These are phyloP conservation scores for Stichodactyla mertensii DNA, from an alignment of 64 coral and sea anemone genomes.

Conservation along the genomic window DNA sequence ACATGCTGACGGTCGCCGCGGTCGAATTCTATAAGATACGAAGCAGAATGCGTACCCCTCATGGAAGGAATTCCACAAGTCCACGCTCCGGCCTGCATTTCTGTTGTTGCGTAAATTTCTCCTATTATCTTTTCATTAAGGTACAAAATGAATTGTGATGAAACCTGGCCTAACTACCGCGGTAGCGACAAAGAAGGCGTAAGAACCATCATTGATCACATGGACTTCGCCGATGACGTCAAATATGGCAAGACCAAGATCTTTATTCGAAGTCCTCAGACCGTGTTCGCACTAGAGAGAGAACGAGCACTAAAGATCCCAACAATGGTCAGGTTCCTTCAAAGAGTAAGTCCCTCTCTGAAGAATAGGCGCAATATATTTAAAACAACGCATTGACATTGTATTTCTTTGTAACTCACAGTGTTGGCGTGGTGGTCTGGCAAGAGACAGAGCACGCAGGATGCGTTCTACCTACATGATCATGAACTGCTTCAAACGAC, in stretches of 20 bases:
- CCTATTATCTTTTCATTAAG: background rate
- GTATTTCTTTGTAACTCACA: background rate
- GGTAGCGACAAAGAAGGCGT: constrained; percentile 76
- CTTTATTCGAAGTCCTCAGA: constrained; percentile 89
- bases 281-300: constrained; percentile 73
- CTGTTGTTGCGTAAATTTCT: background rate
- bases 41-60: too few species aligned
- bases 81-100: background rate
- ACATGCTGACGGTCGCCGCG: too few species aligned
- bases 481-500: constrained; percentile 47
- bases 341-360: constrained; percentile 66
- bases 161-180: constrained; percentile 86
- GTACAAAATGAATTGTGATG: constrained; percentile 79
- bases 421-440: constrained; percentile 79
- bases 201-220: constrained; percentile 32
- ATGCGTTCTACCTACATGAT: constrained; percentile 62
- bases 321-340: constrained; percentile 61
- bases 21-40: too few species aligned
- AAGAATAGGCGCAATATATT: too few species aligned
- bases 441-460: constrained; percentile 37
- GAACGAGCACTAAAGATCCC: constrained; percentile 62
- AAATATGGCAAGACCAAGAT: constrained; percentile 87
- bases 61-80: background rate
- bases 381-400: background rate
- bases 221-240: constrained; percentile 54